Evolutionary conservation across 2,113 vertebrate genomes (phyloP).

Genomic region (Pandion haliaetus): DNA sequence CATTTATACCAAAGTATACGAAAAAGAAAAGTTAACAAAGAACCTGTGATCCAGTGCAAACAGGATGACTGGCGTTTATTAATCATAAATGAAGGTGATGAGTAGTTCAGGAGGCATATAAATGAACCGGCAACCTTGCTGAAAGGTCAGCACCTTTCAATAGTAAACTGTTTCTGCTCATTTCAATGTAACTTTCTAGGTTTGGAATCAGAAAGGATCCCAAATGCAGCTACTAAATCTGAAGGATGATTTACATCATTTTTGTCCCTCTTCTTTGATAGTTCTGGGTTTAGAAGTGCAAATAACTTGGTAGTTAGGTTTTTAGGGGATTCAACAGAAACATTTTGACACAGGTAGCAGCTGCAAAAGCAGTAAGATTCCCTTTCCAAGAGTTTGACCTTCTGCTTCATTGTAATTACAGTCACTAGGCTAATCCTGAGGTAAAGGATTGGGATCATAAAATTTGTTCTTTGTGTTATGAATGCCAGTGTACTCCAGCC

Average conservation of each 20-base stretch:
- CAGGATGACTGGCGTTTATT: constrained; percentile 70
- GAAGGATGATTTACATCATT: background rate
- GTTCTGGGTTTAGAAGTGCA: background rate
- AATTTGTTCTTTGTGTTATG: background rate
- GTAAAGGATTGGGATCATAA: background rate
- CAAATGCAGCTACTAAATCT: background rate
- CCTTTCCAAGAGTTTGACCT: background rate
- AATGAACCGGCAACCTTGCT: constrained; percentile 64
- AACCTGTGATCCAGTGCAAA: constrained; percentile 44
- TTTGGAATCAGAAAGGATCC: constrained; percentile 18
- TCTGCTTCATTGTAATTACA: background rate
- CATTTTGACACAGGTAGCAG: background rate
- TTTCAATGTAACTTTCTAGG: constrained; percentile 34
- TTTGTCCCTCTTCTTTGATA: background rate
- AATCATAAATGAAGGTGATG: constrained; percentile 65
- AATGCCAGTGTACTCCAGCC: background rate
- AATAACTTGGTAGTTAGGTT: background rate
- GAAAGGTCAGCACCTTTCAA: constrained; percentile 69
- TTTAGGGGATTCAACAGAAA: background rate
- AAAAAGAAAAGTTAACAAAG: constrained; percentile 68
- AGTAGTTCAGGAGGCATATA: constrained; percentile 61
- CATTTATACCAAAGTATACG: constrained; percentile 31
- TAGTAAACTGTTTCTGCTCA: constrained; percentile 51
- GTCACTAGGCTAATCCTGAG: background rate
- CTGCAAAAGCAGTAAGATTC: background rate